Conservation (phyloP, 1,140 invertebrate species). For the Yoshiicerus persimilis region DNA sequence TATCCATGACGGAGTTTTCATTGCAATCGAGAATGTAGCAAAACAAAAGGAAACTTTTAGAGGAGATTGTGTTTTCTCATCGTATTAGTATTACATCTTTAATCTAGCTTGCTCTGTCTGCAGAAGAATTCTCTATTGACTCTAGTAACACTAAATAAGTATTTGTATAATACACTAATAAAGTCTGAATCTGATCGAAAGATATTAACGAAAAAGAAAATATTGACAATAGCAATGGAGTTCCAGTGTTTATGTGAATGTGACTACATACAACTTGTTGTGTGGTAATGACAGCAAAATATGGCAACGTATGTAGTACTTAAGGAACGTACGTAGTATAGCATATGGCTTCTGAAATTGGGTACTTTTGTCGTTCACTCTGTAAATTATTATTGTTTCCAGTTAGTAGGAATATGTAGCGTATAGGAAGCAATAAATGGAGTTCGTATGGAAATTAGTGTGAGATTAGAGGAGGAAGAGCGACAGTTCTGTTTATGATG, state of each 20-base stretch:
- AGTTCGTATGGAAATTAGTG: conserved; percentile 9
- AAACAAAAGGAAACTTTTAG: background rate
- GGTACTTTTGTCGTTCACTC: background rate
- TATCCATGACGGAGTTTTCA: background rate
- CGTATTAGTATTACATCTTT: background rate
- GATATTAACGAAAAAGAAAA: too few relatives aligned
- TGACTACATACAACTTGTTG: background rate
- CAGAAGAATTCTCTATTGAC: background rate
- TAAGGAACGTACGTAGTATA: too few relatives aligned
- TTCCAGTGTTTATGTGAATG: background rate
- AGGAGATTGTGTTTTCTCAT: background rate
- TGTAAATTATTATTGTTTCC: conserved; percentile 8
- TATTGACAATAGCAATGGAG: too few relatives aligned
- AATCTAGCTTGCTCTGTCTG: too few relatives aligned
- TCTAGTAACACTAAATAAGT: too few relatives aligned
- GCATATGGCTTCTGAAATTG: too few relatives aligned
- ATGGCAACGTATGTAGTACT: too few relatives aligned
- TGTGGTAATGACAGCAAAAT: background rate
- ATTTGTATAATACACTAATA: too few relatives aligned
- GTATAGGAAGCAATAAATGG: background rate
- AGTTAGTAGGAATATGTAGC: background rate
- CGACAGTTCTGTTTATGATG: background rate
- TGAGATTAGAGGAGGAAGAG: background rate
- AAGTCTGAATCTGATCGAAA: too few relatives aligned
- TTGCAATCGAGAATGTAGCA: background rate